Percentiles rank a stretch among this genome's conserved stretches.
Evolutionary conservation across 2,888 invertebrate species (phyloP).

Genomic region (Oegoconia quadripuncta): DNA sequence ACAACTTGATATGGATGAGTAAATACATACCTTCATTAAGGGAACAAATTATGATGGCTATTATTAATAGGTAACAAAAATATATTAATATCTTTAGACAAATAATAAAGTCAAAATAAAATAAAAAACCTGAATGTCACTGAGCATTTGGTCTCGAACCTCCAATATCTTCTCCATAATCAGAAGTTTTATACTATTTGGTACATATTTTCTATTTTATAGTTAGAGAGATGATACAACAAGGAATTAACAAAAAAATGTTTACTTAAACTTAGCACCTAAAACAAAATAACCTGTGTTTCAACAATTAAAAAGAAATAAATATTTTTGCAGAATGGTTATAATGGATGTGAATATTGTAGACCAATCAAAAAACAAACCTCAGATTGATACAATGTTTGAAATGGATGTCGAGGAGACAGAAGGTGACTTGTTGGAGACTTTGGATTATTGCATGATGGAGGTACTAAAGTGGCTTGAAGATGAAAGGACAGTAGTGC

Average conservation of each 20-base stretch:
- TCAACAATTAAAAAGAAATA: too few relatives aligned
- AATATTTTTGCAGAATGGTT: constrained; percentile 80
- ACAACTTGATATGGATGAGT: constrained; percentile 87
- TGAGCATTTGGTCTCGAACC: too few relatives aligned
- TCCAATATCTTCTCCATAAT: too few relatives aligned
- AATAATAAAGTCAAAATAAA: too few relatives aligned
- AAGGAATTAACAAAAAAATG: too few relatives aligned
- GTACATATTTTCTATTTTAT: too few relatives aligned
- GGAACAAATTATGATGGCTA: constrained; percentile 84
- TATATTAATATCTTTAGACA: neutral
- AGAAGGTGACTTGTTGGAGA: constrained; percentile 58
- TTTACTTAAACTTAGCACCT: too few relatives aligned
- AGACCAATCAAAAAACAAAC: constrained; percentile 58
- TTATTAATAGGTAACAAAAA: constrained; percentile 85
- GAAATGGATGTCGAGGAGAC: constrained; percentile 78
- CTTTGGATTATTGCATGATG: constrained; percentile 88
- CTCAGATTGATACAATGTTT: constrained; percentile 65
- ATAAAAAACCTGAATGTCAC: too few relatives aligned
- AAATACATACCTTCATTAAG: constrained; percentile 86
- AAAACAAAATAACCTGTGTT: too few relatives aligned
- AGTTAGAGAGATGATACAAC: too few relatives aligned
- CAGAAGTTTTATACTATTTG: too few relatives aligned
- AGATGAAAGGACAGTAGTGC: constrained; percentile 78
- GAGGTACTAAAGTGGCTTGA: constrained; percentile 85
- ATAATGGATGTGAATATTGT: constrained; percentile 86